A percentile compares a stretch with the other conserved stretches of the same genome.
These are phyloP conservation scores for Ailuropoda melanoleuca DNA, from an alignment of 2,113 vertebrate genomes.

Conservation along the genomic window DNA sequence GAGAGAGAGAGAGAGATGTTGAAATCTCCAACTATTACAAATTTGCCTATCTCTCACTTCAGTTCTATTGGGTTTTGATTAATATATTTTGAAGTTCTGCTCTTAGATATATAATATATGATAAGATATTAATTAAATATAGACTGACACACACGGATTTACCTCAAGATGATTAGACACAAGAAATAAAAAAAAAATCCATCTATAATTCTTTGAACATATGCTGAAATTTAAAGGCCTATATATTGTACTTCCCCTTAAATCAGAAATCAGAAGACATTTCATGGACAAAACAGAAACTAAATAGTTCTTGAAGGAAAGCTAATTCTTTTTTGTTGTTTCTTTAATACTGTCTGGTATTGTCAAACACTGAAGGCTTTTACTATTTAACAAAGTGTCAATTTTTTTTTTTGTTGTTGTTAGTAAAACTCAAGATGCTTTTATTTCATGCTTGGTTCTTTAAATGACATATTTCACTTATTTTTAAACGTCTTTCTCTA, in stretches of 20 bases:
- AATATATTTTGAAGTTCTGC: background rate
- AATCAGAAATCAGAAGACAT: background rate
- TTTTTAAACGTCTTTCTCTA: slow-evolving; percentile 74
- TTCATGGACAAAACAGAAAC: background rate
- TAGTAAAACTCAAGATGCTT: slow-evolving; percentile 73
- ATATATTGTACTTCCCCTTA: background rate
- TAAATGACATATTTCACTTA: slow-evolving; percentile 79
- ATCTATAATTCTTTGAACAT: background rate
- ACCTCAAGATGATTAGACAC: background rate
- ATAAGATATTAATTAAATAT: background rate
- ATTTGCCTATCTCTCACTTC: background rate
- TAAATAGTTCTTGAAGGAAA: background rate
- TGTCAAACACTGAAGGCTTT: background rate
- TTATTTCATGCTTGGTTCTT: slow-evolving; percentile 74
- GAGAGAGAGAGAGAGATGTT: background rate
- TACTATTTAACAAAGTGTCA: slow-evolving; percentile 28
- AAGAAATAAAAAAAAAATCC: background rate
- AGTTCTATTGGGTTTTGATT: background rate
- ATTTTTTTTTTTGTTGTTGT: too few relatives aligned
- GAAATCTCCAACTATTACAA: background rate
- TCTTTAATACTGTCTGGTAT: background rate
- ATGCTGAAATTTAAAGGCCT: background rate
- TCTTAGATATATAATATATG: background rate
- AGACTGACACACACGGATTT: background rate
- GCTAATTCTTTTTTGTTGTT: background rate